phyloP scores from a whole-genome alignment of 2,113 vertebrate genomes.

The Coryphaenoides rupestris region DNA sequence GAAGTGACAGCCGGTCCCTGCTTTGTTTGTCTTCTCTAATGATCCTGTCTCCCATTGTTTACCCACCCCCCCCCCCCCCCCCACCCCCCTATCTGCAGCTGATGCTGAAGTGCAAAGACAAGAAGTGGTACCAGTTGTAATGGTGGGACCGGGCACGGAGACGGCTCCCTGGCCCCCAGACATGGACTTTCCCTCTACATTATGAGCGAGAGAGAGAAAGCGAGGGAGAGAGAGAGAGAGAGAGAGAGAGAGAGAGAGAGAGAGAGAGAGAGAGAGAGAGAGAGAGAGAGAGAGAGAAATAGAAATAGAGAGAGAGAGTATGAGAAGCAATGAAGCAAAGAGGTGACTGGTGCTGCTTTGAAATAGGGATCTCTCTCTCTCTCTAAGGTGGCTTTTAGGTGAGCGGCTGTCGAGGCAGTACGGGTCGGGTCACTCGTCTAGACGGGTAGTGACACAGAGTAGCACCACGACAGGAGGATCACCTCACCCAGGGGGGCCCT shows the following conservation, averaged over 20 bases:
- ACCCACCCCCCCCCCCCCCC: too few relatives aligned
- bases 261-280: conserved; percentile 17
- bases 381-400: conserved; percentile 38
- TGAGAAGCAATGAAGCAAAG: conserved; percentile 14
- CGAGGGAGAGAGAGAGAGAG: conserved; percentile 39
- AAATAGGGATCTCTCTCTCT: neutral
- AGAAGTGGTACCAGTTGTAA: conserved; percentile 99
- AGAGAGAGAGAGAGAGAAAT: conserved; percentile 17
- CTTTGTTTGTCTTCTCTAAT: too few relatives aligned
- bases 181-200: conserved; percentile 60
- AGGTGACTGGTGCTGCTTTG: conserved; percentile 50
- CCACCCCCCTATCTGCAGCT: conserved; percentile 66
- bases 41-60: too few relatives aligned
- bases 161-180: conserved; percentile 64
- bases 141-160: conserved; percentile 49
- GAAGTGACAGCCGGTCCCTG: too few relatives aligned
- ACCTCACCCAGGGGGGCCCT: conserved; percentile 20
- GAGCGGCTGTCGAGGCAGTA: conserved; percentile 41
- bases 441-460: conserved; percentile 30
- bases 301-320: conserved; percentile 16
- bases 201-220: conserved; percentile 37
- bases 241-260: conserved; percentile 19
- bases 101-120: conserved; percentile 98
- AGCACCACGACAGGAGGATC: conserved; percentile 30
- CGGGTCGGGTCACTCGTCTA: conserved; percentile 39